These are phyloP conservation scores for Phataginus tricuspis DNA, from an alignment of 2,797 vertebrate species.

Conservation along the genomic window DNA sequence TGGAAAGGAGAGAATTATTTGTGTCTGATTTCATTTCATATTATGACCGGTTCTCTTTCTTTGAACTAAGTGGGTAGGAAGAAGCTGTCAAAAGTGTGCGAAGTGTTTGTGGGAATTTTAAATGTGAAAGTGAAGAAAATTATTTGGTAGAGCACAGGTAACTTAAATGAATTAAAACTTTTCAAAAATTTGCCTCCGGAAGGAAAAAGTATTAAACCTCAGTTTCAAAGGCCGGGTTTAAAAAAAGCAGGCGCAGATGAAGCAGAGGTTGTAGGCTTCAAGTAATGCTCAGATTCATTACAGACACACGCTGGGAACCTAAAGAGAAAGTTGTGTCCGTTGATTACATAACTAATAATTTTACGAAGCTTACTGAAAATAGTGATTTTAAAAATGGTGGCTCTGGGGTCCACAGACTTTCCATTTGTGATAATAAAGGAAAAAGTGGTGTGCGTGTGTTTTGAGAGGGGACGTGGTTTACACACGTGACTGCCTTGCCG, in stretches of 20 bases:
- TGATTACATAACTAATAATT: slow-evolving; percentile 46
- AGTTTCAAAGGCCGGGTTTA: slow-evolving; percentile 2
- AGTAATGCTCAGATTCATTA: not conserved
- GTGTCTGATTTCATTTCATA: not conserved
- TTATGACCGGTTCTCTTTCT: not conserved
- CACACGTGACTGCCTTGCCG: not conserved
- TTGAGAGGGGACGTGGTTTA: not conserved
- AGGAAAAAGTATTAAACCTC: not conserved
- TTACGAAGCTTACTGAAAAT: not conserved
- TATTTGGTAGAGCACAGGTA: not conserved
- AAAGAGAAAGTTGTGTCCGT: slow-evolving; percentile 31
- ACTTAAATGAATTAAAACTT: slow-evolving; percentile 49
- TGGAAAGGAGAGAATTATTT: not conserved
- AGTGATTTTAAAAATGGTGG: not conserved
- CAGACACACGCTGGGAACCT: not conserved
- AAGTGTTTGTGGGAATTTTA: not conserved
- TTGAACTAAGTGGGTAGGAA: not conserved
- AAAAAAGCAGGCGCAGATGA: not conserved
- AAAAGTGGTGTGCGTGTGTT: not conserved
- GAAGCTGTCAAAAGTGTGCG: not conserved
- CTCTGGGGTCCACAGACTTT: not conserved
- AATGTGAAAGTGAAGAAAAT: not conserved
- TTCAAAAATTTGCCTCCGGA: not conserved
- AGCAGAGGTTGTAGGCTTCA: not conserved
- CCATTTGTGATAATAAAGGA: not conserved